Conservation (phyloP, 2,888 invertebrate species). For the Acanthopleura granulata region DNA sequence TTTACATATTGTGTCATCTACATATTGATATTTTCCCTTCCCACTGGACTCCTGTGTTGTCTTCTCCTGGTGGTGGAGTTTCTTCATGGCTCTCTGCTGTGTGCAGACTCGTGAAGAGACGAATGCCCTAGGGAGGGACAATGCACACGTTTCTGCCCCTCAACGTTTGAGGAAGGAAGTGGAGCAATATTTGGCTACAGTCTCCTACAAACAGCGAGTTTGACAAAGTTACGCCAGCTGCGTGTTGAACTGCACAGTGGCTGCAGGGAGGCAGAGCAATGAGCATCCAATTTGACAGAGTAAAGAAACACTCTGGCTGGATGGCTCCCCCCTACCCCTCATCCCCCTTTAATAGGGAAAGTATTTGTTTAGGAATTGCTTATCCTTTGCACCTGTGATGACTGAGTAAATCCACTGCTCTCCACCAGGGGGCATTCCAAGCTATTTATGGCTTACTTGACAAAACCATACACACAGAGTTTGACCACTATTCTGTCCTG, state of each 20-base stretch:
- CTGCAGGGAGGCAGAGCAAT: background rate
- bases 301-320: background rate
- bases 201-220: conserved; percentile 7
- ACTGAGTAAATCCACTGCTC: background rate
- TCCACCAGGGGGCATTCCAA: background rate
- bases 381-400: background rate
- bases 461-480: too few relatives aligned
- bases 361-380: conserved; percentile 1
- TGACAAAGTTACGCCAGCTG: background rate
- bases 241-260: background rate
- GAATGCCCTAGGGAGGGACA: background rate
- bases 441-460: background rate
- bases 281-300: conserved; percentile 1
- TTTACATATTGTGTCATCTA: conserved; percentile 18
- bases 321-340: too few relatives aligned
- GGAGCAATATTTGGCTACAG: conserved; percentile 18
- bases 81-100: background rate
- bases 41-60: background rate
- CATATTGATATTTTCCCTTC: conserved; percentile 11
- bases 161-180: conserved; percentile 3
- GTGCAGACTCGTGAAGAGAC: background rate
- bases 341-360: background rate
- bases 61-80: background rate
- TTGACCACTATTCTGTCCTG: too few relatives aligned
- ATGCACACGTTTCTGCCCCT: conserved; percentile 7